Evolutionary conservation across 1,140 invertebrate genomes (phyloP), one percentile per base, ranked within the genome.

Genomic region (Tetranychus urticae): DNA sequence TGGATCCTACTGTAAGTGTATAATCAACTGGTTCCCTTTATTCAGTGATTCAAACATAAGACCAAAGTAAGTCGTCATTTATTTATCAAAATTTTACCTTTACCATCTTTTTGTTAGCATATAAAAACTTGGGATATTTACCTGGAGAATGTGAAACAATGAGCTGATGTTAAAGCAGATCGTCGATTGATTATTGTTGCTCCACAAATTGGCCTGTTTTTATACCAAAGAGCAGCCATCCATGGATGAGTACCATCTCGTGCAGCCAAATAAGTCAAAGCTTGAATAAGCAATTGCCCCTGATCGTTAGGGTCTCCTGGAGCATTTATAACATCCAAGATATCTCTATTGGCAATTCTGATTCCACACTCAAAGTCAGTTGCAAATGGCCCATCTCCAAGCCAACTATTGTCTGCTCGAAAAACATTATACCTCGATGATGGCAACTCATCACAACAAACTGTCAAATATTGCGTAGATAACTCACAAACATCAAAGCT

Each of bases 1-100:
- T 37, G 4, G 71, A 84, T 81, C 71, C 74, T 36, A 63, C 47
- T 45, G 47, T 45, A 56, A 63, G 47, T 13, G 14, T 35, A 37
- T 56, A 63, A 10, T 62, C 50, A 37, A 36, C 23, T 12, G 59
- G 31, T 23, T 42, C 13, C 34, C 62, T 61, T 23, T 42, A 42
- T 42, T 10, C 39, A 42, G 39, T 42, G 23, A 23, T 23, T 23
- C 23, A 23, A 23, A 23, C 23, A 23, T 23, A 23, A 23, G 23
- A n/a, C n/a, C n/a, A 47, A 47, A 47, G 8, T n/a, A 47, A 47
- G 46, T 10, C 10, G n/a, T 10, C 46, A 47, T 10, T 47, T 47
- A 47, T 10, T 10, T 10, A 47, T 47, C n/a, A 23, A 23, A 23
- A 23, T 23, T 23, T 23, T 23, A 23, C 23, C 23, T 23, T 23